Evolutionary conservation across 2,888 invertebrate species (phyloP), one percentile per base, ranked within the genome.

Genomic region (Epinotia ramella): DNA sequence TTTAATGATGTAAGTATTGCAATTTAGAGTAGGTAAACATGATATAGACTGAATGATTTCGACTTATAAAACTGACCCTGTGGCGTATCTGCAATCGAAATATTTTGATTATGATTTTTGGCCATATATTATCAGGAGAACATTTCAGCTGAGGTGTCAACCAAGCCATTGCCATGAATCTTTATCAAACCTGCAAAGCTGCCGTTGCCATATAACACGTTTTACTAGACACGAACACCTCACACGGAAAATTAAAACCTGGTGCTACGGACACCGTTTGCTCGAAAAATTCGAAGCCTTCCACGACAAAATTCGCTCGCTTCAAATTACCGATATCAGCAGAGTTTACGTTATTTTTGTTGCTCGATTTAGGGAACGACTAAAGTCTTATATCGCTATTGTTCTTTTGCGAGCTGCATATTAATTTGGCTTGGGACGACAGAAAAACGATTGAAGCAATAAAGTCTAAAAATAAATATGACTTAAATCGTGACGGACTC

Each of bases 281-380:
- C 53, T n/a, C 12, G 44, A 40, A 53, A 71, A 63, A 18, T 56
- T 64, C 56, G 6, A 63, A 63, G 40, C 40, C 2, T 44, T 72
- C 20, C 20, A 40, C 24, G 64, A 56, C 46, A n/a, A 44, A 65
- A 64, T 57, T 57, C 64, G 7, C 33, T 33, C 24, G 56, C 53
- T 64, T 24, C 53, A 44, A 24, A 72, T 57, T 72, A 46, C 46
- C 56, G 44, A 64, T 72, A 65, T 6, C 68, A 20, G 57, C 16
- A 7, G 59, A 59, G 44, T 20, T 59, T 59, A 20, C 28, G 40
- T 16, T 16, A 20, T 57, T 68, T 20, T n/a, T 68, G 59, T 20
- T 56, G 7, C 24, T 18, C 67, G 16, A 20, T 68, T 40, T 44
- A 20, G 53, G 7, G 40, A 40, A 40, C 33, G 33, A 57, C 3